Evolutionary conservation across 1,140 invertebrate genomes (phyloP).

Genomic region (Eueides isabella): DNA sequence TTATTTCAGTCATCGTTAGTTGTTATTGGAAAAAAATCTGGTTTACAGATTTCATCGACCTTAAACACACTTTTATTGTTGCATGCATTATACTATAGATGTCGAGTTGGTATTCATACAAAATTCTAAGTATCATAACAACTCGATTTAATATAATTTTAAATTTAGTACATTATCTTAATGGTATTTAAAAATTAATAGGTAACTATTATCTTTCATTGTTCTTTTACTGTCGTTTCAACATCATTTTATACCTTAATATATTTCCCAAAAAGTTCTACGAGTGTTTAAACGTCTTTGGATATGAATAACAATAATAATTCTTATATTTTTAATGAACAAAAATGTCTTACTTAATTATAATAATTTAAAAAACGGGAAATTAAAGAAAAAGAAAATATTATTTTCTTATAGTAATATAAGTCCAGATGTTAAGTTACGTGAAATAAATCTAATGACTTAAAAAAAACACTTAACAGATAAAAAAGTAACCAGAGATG

Average conservation of each 20-base stretch:
- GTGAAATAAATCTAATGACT: slow-evolving; percentile 29
- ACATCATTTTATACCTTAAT: slow-evolving; percentile 43
- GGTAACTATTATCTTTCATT: slow-evolving; percentile 60
- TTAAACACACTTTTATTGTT: slow-evolving; percentile 40
- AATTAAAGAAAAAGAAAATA: slow-evolving; percentile 16
- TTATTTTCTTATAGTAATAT: background rate
- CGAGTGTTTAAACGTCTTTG: slow-evolving; percentile 41
- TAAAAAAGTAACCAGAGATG: slow-evolving; percentile 52
- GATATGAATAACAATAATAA: slow-evolving; percentile 35
- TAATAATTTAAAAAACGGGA: slow-evolving; percentile 3
- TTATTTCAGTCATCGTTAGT: slow-evolving; percentile 79
- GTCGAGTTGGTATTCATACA: slow-evolving; percentile 34
- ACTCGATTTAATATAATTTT: slow-evolving; percentile 44
- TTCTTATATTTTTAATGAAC: slow-evolving; percentile 20
- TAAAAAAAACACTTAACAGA: slow-evolving; percentile 29
- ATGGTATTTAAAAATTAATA: slow-evolving; percentile 64
- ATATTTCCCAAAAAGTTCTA: slow-evolving; percentile 43
- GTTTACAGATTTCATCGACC: slow-evolving; percentile 43
- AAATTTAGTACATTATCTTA: slow-evolving; percentile 42
- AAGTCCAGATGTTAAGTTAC: background rate
- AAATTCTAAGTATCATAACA: slow-evolving; percentile 32
- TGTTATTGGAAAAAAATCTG: slow-evolving; percentile 57
- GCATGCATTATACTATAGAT: slow-evolving; percentile 40
- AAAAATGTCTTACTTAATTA: slow-evolving; percentile 15
- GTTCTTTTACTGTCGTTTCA: slow-evolving; percentile 60